Evolutionary conservation across 1,140 invertebrate species (phyloP).

Genomic region (Drosophila athabasca): DNA sequence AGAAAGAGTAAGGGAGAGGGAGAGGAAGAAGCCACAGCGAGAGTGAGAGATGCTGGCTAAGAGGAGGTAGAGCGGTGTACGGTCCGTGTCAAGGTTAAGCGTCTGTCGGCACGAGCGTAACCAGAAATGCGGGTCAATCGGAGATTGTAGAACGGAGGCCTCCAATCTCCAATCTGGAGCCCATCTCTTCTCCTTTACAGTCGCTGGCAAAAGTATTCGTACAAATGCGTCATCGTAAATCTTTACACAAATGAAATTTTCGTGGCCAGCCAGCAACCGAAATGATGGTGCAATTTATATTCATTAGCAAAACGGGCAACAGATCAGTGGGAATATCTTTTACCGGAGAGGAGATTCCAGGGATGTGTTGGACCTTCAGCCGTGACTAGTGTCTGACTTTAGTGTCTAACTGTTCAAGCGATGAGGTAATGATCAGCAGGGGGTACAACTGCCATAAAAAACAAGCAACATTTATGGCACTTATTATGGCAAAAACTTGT

Average conservation of each 20-base stretch:
- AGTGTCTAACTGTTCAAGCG: slow-evolving; percentile 11
- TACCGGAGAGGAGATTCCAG: neutral
- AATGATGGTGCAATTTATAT: slow-evolving; percentile 67
- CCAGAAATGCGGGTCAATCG: slow-evolving; percentile 67
- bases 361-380: slow-evolving; percentile 7
- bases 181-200: neutral
- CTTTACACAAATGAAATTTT: slow-evolving; percentile 54
- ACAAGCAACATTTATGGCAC: slow-evolving; percentile 25
- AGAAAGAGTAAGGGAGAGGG: neutral
- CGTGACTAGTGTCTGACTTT: slow-evolving; percentile 24
- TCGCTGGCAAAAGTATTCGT: slow-evolving; percentile 5
- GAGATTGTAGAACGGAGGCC: slow-evolving; percentile 13
- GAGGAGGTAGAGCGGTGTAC: slow-evolving; percentile 17
- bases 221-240: slow-evolving; percentile 70
- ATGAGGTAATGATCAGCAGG: slow-evolving; percentile 17
- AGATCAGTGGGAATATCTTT: slow-evolving; percentile 34
- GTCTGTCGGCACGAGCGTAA: slow-evolving; percentile 64
- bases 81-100: slow-evolving; percentile 76
- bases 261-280: slow-evolving; percentile 44
- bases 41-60: slow-evolving; percentile 2
- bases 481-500: too few relatives aligned
- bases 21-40: slow-evolving; percentile 6
- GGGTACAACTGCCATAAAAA: slow-evolving; percentile 6
- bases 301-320: slow-evolving; percentile 60
- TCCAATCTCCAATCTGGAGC: neutral